Conservation (phyloP, 2,797 vertebrate genomes). For the Aselliscus stoliczkanus region DNA sequence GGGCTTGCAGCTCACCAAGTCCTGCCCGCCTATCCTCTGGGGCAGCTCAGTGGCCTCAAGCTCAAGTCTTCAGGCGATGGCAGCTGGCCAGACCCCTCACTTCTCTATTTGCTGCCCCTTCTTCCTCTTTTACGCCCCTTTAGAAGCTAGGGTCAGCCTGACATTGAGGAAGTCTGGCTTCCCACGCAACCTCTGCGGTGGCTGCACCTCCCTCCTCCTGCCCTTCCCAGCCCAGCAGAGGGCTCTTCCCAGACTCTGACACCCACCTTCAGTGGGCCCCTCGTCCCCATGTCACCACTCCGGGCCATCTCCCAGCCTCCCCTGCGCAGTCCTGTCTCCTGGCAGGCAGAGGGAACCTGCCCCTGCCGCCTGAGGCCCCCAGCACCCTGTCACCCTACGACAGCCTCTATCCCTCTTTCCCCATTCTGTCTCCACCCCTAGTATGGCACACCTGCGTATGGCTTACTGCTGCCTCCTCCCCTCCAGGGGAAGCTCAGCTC, state of each 20-base stretch:
- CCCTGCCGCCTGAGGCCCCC: background rate
- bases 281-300: fast-evolving
- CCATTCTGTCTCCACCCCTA: background rate
- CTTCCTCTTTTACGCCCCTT: slow-evolving; percentile 46
- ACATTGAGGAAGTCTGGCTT: background rate
- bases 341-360: background rate
- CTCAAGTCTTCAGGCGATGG: background rate
- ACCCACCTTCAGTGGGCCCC: background rate
- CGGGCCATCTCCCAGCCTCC: no score
- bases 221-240: background rate
- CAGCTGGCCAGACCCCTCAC: background rate
- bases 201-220: no score
- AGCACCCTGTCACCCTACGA: background rate
- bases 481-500: background rate
- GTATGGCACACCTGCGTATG: background rate
- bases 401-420: background rate
- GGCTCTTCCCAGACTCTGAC: background rate
- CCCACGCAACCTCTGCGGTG: background rate
- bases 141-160: background rate
- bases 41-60: background rate
- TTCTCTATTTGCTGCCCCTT: background rate
- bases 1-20: background rate
- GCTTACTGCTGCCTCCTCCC: fast-evolving
- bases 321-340: background rate
- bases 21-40: background rate